Evolutionary conservation across 2,888 invertebrate species (phyloP), one percentile per base, ranked within the genome.

Genomic region (Meloe dianella): DNA sequence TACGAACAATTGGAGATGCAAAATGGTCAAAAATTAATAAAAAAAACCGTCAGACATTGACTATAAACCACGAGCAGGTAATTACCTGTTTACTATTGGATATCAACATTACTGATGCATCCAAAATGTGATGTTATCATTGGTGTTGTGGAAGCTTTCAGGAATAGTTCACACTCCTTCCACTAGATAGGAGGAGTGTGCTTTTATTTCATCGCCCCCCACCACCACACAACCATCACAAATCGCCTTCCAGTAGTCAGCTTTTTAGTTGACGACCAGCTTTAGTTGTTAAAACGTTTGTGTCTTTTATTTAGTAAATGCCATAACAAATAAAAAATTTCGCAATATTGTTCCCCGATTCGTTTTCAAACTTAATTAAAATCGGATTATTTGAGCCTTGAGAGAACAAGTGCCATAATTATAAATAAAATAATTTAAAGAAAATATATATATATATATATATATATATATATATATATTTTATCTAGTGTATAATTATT

Each of bases 151-250:
- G 63, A 66, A 68, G 71, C 70, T 69, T 68, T 66, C 63, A 61
- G 64, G 60, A 38, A 63, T 70, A 72, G 71, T 72, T 69, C 66
- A 47, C 51, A 63, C 69, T 71, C 69, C 68, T 68, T 64, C 73
- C 74, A 69, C 70, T 47, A 73, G 73, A 71, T 71, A 73, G 71
- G 72, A 71, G 68, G 69, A 57, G 67, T 64, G 70, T 63, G 63
- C 60, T 27, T 63, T 66, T 70, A 69, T 73, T 17, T 41, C 6
- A 73, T 74, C 73, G 66, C 74, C 70, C 64, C 70, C 65, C 60
- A 47, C 54, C 60, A 17, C 17, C 20, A 17, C n/a, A 17, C 2
- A 7, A n/a, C 47, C 5, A 12, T 47, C 10, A 51, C 51, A 51
- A 51, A 51, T 51, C 22, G 22, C 24, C 24, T 24, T 51, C 24